Conservation (phyloP, 2,888 invertebrate species). For the Drosophila fulvimacula region DNA sequence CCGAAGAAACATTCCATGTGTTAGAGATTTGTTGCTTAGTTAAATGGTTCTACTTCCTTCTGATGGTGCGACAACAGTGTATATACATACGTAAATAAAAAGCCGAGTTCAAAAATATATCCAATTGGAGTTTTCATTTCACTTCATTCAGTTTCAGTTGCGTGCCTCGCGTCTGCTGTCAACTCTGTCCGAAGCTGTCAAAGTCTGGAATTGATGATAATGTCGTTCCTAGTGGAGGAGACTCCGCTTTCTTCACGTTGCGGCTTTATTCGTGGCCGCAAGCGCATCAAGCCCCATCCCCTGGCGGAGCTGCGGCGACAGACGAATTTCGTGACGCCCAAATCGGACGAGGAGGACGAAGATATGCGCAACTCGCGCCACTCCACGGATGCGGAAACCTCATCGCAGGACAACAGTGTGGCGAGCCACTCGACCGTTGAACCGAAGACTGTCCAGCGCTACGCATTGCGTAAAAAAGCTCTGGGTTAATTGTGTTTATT, state of each 20-base stretch:
- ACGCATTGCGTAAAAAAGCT: background rate
- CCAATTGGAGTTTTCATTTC: too few relatives aligned
- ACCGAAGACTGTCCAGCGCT: background rate
- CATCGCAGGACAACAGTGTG: too few relatives aligned
- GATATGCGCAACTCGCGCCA: background rate
- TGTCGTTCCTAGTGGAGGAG: background rate
- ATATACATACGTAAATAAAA: background rate
- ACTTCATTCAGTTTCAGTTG: too few relatives aligned
- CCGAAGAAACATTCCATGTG: background rate
- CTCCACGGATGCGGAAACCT: background rate
- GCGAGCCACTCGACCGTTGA: background rate
- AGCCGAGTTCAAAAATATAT: background rate
- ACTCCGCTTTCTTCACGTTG: slow-evolving; percentile 40
- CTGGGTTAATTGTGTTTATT: slow-evolving; percentile 41
- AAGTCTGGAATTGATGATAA: background rate
- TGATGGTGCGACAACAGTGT: slow-evolving; percentile 7
- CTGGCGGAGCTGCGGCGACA: slow-evolving; percentile 10
- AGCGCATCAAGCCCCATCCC: slow-evolving; percentile 34
- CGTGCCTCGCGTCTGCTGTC: background rate
- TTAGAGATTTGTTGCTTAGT: slow-evolving; percentile 27
- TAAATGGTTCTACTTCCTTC: slow-evolving; percentile 6
- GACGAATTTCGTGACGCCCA: background rate
- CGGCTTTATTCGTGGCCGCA: slow-evolving; percentile 28
- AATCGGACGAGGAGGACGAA: background rate
- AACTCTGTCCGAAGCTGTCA: background rate